Evolutionary conservation across 2,797 vertebrate genomes (phyloP), one percentile per base, ranked within the genome.

Genomic region (Cyprinella venusta): DNA sequence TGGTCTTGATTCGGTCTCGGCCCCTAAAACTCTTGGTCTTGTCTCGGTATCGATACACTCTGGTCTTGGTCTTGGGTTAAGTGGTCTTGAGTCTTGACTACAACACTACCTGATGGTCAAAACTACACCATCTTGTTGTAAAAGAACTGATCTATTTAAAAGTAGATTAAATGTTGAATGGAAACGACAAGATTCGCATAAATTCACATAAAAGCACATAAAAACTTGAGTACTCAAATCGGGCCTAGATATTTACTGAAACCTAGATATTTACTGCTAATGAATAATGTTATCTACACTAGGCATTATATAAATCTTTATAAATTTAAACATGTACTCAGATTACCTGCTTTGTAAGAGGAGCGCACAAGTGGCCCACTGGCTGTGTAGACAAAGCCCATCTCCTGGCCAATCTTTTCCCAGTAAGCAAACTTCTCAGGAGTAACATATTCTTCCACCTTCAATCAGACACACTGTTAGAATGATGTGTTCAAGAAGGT

Each of bases 291-390:
- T n/a, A n/a, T 74, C 10, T 74, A 61, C 5, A 61, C 59, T 26
- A 18, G 1, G 30, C 26, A 40, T 16, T 52, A 10, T 54, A 42
- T 33, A 38, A 24, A 75, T 7, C 1, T 56, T 52, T 36, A n/a
- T n/a, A 2, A 45, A 64, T 63, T 21, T 24, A 77, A 61, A 38
- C 7, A 10, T 59, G 38, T 1, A 15, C 2, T 45, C 77, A 10
- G 70, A 56, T 91, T 91, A 99, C 98, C 98, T 95, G 98, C 98
- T 98, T 99, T 99, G 87, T 99, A 99, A 36, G 98, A 99, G 16
- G 98, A 99, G n/a, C 98, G 95, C 82, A 99, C 98, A 79, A 99
- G 91, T 5, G 98, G 98, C 19, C 98, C 98, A 0, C 98, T 99
- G 45, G 98, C 98, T 6, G 96, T 99, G 86, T 99, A 99, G 84